Base-by-base conservation (phyloP, 2,888 invertebrate species). In the Hirudinaria manillensis region DNA sequence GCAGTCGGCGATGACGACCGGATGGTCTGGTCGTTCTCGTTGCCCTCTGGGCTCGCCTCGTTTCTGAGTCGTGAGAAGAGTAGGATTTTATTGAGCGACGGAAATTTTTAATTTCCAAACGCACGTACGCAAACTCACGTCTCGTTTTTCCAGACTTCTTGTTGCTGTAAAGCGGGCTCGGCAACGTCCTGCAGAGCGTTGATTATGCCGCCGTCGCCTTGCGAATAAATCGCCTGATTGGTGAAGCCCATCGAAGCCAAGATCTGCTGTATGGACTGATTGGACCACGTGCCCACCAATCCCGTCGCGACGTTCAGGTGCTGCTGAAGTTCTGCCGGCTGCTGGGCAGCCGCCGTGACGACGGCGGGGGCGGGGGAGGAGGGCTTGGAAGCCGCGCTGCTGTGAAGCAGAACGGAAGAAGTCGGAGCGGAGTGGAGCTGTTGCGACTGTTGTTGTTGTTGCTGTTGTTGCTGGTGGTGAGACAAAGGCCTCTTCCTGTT, bases 401-500 rank as follows among this genome's bases (percentile, higher is more conserved):
- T 71, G 71, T 32, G 68, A 4, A 32, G 68, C 34, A 36, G 16
- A 24, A 34, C n/a, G 27, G 38, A 68, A 32, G 68, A 36, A 16
- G 34, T 10, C n/a, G 24, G 10, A 29, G 24, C 27, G 32, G 4
- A 53, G 10, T 27, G 38, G 32, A 51, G 65, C 72, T 53, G 56
- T 16, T 36, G 51, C 51, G 45, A 24, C 38, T 45, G 27, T 24
- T 27, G 27, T 13, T 19, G 16, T 13, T 53, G 21, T 13, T 19
- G 53, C 10, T 65, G 21, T 13, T 13, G 24, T 27, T 65, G 66
- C 10, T 65, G 32, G 68, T 68, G 36, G 68, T 68, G 68, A 7
- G 68, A 32, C 29, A 68, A 66, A 27, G 61, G 72, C 66, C 77
- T 77, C 76, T 78, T 77, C 56, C 74, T 76, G 32, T 53, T 45